Conservation (phyloP, 2,797 vertebrate species). For the Artibeus jamaicensis region DNA sequence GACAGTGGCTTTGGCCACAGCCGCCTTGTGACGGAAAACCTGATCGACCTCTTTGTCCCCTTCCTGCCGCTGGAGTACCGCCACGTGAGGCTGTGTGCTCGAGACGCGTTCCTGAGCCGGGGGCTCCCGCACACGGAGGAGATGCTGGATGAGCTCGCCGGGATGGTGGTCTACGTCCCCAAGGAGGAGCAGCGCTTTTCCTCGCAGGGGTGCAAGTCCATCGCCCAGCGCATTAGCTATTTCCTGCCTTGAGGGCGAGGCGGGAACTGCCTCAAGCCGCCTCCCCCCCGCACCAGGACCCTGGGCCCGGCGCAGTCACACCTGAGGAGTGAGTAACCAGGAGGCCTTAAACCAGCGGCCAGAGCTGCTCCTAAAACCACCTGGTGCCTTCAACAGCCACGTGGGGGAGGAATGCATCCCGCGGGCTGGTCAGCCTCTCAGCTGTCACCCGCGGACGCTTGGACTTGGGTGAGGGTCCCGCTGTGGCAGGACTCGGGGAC, state of each 20-base stretch:
- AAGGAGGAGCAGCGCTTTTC: conserved; percentile 94
- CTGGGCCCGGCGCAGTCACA: background rate
- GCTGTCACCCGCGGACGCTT: background rate
- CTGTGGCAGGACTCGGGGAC: background rate
- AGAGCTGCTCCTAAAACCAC: background rate
- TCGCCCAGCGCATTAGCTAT: conserved; percentile 95
- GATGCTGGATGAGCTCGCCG: conserved; percentile 89
- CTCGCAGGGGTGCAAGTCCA: conserved; percentile 95
- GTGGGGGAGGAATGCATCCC: background rate
- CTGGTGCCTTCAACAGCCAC: conserved; percentile 34
- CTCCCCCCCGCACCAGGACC: background rate
- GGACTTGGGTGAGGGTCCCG: background rate
- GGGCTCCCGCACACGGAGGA: conserved; percentile 87
- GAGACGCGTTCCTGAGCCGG: conserved; percentile 89
- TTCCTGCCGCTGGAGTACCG: conserved; percentile 95
- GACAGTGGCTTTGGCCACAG: conserved; percentile 88
- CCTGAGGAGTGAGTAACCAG: background rate
- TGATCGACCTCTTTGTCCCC: conserved; percentile 93
- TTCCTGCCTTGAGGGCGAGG: conserved; percentile 87
- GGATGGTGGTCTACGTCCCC: conserved; percentile 93
- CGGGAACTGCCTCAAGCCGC: background rate
- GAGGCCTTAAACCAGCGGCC: background rate
- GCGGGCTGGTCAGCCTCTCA: background rate
- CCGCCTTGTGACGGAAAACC: conserved; percentile 88
- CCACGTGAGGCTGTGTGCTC: conserved; percentile 92